Conservation (phyloP, 1,140 invertebrate species). For the Archivesica marissinica region DNA sequence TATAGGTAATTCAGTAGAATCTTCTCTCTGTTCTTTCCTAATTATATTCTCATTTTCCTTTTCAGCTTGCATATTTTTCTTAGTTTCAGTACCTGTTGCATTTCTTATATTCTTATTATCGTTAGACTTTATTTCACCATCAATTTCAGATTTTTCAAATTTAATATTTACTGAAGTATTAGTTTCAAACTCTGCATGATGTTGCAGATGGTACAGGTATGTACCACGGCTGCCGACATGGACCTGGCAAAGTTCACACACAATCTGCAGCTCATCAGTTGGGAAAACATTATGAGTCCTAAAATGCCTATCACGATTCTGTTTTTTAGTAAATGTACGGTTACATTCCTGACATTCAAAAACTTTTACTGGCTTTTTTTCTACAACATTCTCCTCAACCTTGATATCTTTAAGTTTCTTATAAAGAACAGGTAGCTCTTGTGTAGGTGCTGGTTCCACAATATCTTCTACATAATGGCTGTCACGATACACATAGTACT, state of each 20-base stretch:
- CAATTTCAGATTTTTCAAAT: not conserved
- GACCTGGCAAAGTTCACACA: conserved; percentile 38
- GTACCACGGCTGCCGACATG: conserved; percentile 33
- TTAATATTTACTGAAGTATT: not conserved
- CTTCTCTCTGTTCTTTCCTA: not conserved
- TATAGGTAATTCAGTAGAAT: not conserved
- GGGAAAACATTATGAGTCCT: conserved; percentile 15
- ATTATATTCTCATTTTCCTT: not conserved
- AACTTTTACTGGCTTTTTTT: not conserved
- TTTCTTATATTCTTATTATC: not conserved
- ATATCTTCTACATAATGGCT: conserved; percentile 37
- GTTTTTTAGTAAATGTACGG: conserved; percentile 38
- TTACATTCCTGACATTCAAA: conserved; percentile 32
- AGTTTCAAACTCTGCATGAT: conserved; percentile 17
- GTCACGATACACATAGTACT: conserved; percentile 39
- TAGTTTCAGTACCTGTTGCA: not conserved
- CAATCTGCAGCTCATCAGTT: not conserved
- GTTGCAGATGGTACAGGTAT: conserved; percentile 53
- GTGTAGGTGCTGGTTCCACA: conserved; percentile 11
- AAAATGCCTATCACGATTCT: conserved; percentile 39
- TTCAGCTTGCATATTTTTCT: not conserved
- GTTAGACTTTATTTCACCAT: not conserved
- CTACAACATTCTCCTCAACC: not conserved
- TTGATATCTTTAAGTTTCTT: conserved; percentile 40
- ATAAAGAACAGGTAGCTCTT: conserved; percentile 10